phyloP scores from a whole-genome alignment of 1,140 invertebrate genomes.

The Drosophila bifasciata region DNA sequence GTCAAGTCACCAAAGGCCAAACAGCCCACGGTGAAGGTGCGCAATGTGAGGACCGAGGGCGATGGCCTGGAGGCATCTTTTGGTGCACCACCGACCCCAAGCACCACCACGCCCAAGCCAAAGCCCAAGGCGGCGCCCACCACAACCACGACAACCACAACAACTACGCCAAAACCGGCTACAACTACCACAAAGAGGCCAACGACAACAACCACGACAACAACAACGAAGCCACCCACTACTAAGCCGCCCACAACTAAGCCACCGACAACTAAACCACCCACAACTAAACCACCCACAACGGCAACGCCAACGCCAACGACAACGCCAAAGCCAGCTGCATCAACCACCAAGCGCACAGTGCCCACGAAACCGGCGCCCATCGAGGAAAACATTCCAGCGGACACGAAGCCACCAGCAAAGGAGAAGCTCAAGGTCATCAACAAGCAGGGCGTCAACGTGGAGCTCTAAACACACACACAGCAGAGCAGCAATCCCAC shows the following conservation, averaged over 20 bases:
- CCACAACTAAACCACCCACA: conserved; percentile 50
- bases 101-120: conserved; percentile 42
- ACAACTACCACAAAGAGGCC: conserved; percentile 38
- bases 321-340: conserved; percentile 57
- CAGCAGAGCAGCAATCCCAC: not conserved
- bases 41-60: conserved; percentile 78
- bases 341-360: conserved; percentile 62
- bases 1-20: conserved; percentile 85
- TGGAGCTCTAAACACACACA: conserved; percentile 69
- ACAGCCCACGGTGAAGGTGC: conserved; percentile 80
- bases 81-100: conserved; percentile 44
- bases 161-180: conserved; percentile 28
- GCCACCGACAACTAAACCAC: conserved; percentile 45
- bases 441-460: conserved; percentile 85
- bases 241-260: conserved; percentile 54
- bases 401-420: conserved; percentile 85
- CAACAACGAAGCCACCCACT: conserved; percentile 77
- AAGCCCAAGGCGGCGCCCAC: conserved; percentile 44
- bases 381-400: conserved; percentile 85
- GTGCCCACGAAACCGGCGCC: conserved; percentile 84
- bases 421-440: conserved; percentile 86
- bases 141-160: conserved; percentile 46
- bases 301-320: conserved; percentile 57
- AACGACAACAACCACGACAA: conserved; percentile 44
- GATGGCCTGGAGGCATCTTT: conserved; percentile 67